Base-by-base conservation (phyloP, 2,888 invertebrate species). In the Cheilosia pagana region DNA sequence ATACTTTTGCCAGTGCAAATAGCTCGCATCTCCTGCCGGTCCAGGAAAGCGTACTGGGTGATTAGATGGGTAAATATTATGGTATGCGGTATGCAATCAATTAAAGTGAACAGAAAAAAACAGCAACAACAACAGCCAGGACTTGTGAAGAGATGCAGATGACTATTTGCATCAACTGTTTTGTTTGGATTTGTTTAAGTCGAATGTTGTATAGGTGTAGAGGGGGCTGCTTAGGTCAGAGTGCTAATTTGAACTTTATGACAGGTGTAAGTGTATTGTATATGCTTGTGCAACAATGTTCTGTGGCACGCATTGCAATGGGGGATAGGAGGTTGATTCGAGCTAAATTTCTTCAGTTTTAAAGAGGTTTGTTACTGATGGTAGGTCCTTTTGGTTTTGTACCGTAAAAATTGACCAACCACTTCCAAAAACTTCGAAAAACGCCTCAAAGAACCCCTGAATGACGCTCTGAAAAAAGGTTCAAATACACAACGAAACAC, bases 51-150 rank as follows among this genome's bases (percentile, higher is more conserved):
- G 70, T 60, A 81, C 76, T 65, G 70, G 57, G 65, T 81, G 81
- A 81, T 81, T 81, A 71, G 81, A 77, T 65, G 77, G 53, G 71
- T 77, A 81, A 81, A 81, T 77, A 77, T 77, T 77, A 71, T 77
- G 81, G 52, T 52, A 59, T 81, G 59, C 52, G 70, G 77, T 71
- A 60, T 76, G 60, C 81, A 65, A 81, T 76, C 70, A 77, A 81
- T 77, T 81, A 81, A 70, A 75, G 50, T 50, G 62, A 68, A 76
- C 59, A 81, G 39, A 71, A 77, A 52, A 39, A 41, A 10, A 35
- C n/a, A n/a, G n/a, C n/a, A 52, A 60, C 4, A 3, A 52, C 16
- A 21, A 59, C n/a, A n/a, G 19, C 14, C 12, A 63, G 39, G 41
- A 68, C 50, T 62, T 60, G 35, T 35, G 50, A 65, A 50, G 10